Conservation (phyloP, 2,888 invertebrate species). For the Xylota sylvarum region DNA sequence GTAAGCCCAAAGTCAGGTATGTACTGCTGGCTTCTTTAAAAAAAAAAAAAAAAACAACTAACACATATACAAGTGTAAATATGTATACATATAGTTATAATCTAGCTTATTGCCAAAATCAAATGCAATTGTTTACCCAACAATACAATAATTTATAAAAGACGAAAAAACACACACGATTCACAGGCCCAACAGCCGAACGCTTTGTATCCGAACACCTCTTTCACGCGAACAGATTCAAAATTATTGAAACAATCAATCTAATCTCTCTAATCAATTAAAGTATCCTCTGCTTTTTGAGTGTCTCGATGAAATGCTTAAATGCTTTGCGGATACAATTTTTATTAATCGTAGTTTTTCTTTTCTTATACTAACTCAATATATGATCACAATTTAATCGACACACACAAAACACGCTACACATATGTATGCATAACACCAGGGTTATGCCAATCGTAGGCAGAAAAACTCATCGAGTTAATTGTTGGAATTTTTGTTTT, state of each 20-base stretch:
- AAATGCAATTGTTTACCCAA: conserved; percentile 65
- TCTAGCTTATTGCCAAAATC: conserved; percentile 73
- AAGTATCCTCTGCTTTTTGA: conserved; percentile 69
- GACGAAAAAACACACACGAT: conserved; percentile 36
- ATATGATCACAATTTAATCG: conserved; percentile 34
- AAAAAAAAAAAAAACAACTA: not conserved
- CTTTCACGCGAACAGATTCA: conserved; percentile 60
- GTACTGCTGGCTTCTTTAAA: conserved; percentile 70
- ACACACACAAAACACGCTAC: conserved; percentile 41
- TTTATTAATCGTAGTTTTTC: conserved; percentile 52
- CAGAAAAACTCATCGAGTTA: conserved; percentile 60
- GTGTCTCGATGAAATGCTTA: conserved; percentile 74
- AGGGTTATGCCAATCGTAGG: conserved; percentile 75
- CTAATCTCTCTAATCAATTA: conserved; percentile 33
- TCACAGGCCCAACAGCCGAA: conserved; percentile 58
- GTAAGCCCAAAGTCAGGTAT: conserved; percentile 85
- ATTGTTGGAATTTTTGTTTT: conserved; percentile 55
- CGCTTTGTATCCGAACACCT: conserved; percentile 65
- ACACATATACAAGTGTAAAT: conserved; percentile 79
- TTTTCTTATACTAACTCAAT: conserved; percentile 37
- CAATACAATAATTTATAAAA: conserved; percentile 18
- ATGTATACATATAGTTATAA: conserved; percentile 62
- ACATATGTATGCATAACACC: conserved; percentile 39
- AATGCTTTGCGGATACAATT: conserved; percentile 72
- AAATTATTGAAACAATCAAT: conserved; percentile 20